Evolutionary conservation across 2,797 vertebrate genomes (phyloP).

Genomic region (Champsocephalus esox): DNA sequence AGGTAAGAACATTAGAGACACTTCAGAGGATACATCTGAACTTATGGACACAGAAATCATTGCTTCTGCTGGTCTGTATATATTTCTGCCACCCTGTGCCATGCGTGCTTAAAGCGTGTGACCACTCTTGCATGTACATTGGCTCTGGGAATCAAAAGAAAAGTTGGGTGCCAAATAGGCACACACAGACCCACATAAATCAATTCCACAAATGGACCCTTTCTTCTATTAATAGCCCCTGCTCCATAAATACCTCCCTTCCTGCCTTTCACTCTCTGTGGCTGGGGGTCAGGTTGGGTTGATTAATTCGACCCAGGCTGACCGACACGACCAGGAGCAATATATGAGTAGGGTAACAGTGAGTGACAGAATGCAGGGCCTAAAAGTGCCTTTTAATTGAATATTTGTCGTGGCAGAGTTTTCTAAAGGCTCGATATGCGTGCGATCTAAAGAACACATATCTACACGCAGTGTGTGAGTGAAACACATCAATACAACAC

Average conservation of each 20-base stretch:
- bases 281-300: constrained; percentile 62
- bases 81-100: background rate
- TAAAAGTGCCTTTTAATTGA: constrained; percentile 9
- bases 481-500: constrained; percentile 56
- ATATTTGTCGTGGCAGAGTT: constrained; percentile 10
- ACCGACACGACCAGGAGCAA: constrained; percentile 51
- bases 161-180: constrained; percentile 17
- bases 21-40: background rate
- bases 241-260: constrained; percentile 75
- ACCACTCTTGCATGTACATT: background rate
- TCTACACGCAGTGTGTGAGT: constrained; percentile 21
- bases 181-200: constrained; percentile 55
- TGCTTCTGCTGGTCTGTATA: background rate
- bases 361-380: constrained; percentile 22
- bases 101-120: background rate
- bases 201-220: constrained; percentile 67
- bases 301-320: constrained; percentile 74
- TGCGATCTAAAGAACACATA: constrained; percentile 35
- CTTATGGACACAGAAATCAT: background rate
- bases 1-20: background rate
- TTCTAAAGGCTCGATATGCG: constrained; percentile 24
- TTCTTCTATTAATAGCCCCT: constrained; percentile 76
- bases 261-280: constrained; percentile 53
- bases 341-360: constrained; percentile 20
- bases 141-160: background rate